These are phyloP conservation scores for Pleuronectes platessa DNA, from an alignment of 2,113 vertebrate species.

Conservation along the genomic window DNA sequence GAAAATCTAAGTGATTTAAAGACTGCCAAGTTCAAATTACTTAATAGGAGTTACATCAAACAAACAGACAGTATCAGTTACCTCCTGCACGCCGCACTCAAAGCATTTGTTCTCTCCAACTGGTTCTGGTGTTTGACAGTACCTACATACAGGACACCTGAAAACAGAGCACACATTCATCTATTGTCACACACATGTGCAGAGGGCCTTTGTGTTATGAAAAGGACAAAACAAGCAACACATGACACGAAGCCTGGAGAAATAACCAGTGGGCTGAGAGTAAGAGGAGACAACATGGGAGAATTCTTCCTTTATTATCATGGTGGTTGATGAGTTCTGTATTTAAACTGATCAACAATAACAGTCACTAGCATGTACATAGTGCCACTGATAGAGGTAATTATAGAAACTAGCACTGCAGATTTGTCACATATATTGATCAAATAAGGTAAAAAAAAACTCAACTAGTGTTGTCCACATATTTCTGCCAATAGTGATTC, in stretches of 20 bases:
- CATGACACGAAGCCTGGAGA: constrained; percentile 45
- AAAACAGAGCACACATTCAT: constrained; percentile 42
- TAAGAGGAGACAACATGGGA: constrained; percentile 14
- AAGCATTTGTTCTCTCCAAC: constrained; percentile 99
- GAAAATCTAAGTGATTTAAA: background rate
- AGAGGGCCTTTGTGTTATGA: constrained; percentile 15
- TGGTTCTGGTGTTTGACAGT: constrained; percentile 97
- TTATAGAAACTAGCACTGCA: too few relatives aligned
- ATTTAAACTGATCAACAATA: background rate
- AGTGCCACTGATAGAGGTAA: background rate
- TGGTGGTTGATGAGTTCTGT: background rate
- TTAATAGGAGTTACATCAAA: too few relatives aligned
- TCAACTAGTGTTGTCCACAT: too few relatives aligned
- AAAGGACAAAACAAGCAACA: constrained; percentile 39
- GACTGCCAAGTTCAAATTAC: background rate
- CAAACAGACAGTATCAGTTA: constrained; percentile 66
- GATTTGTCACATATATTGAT: too few relatives aligned
- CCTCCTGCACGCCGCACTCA: constrained; percentile 98
- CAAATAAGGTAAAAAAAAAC: too few relatives aligned
- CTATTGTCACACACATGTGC: constrained; percentile 23
- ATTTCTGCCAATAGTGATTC: background rate
- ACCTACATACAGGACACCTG: constrained; percentile 97
- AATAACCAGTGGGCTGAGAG: constrained; percentile 36
- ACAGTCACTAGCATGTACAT: too few relatives aligned
- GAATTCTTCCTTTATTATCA: background rate